Evolutionary conservation across 2,888 invertebrate species (phyloP), one percentile per base, ranked within the genome.

Genomic region (Campoplex nolae): DNA sequence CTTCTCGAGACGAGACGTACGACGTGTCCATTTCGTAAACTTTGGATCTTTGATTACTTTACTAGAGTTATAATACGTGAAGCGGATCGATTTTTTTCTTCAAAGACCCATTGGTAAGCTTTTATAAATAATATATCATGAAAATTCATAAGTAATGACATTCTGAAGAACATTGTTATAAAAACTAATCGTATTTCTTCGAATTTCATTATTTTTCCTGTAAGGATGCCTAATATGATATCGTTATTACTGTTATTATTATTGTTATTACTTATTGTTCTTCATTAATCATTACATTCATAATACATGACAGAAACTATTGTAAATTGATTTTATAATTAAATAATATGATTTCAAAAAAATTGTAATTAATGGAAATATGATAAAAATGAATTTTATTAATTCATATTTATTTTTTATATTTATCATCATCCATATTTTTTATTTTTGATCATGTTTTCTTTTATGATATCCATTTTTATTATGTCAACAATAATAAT

Each of bases 21-120:
- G 75, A 58, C 58, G 38, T 68, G n/a, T 67, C 67, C 73, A 32
- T 73, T 54, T 73, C 54, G 38, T 38, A 54, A 35, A 73, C 32
- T 71, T 3, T 71, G 11, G 51, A 71, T 51, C 73, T 35, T 73
- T n/a, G 73, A 73, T 73, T 38, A 18, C 18, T n/a, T 32, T 38
- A 38, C 9, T 54, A 32, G 9, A n/a, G 6, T 1, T 51, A 23
- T 54, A 38, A 38, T 7, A 18, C 18, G 18, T 23, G 23, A n/a
- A n/a, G 13, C 11, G 32, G 32, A 74, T 16, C 23, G 4, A n/a
- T 51, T 38, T 74, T 74, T 54, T 56, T 56, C 18, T 9, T 11
- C 32, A 3, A 2, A 32, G 32, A 32, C 9, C 51, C 11, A 32
- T 62, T 32, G 62, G 62, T 62, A 62, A 62, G 62, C 32, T 16